phyloP scores from a whole-genome alignment of 2,888 invertebrate species.

The Meiosimyza platycephala region DNA sequence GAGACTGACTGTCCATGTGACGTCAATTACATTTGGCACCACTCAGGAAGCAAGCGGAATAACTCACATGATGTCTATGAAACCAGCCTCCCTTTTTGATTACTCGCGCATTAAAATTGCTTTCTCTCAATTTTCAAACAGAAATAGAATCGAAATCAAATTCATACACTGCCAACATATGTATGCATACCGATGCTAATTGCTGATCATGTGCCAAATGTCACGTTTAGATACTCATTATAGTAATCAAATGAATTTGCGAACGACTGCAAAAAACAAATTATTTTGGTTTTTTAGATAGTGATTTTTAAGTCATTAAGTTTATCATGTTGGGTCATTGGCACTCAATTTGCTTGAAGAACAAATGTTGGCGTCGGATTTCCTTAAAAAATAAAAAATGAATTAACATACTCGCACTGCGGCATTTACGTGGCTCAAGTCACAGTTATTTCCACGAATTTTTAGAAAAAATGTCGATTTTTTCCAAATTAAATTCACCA shows the following conservation, averaged over 20 bases:
- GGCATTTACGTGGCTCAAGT: not conserved
- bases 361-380: slow-evolving; percentile 16
- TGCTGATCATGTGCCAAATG: slow-evolving; percentile 16
- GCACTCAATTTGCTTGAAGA: slow-evolving; percentile 13
- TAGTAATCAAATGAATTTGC: not conserved
- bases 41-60: not conserved
- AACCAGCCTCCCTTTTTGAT: not conserved
- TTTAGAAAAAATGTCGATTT: not conserved
- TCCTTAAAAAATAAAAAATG: not conserved
- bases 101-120: too few species aligned
- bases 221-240: slow-evolving; percentile 6
- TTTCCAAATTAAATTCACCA: not conserved
- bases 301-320: too few species aligned
- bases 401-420: too few species aligned
- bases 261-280: not conserved
- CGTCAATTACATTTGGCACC: slow-evolving; percentile 25
- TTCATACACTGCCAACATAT: not conserved
- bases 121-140: too few species aligned
- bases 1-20: not conserved
- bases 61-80: slow-evolving; percentile 9
- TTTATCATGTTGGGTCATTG: slow-evolving; percentile 19
- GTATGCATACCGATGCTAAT: slow-evolving; percentile 5
- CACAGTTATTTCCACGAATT: slow-evolving; percentile 2
- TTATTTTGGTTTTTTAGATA: too few species aligned
- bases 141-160: too few species aligned